These are phyloP conservation scores for Gymnogyps californianus DNA, from an alignment of 2,113 vertebrate genomes.

Conservation along the genomic window DNA sequence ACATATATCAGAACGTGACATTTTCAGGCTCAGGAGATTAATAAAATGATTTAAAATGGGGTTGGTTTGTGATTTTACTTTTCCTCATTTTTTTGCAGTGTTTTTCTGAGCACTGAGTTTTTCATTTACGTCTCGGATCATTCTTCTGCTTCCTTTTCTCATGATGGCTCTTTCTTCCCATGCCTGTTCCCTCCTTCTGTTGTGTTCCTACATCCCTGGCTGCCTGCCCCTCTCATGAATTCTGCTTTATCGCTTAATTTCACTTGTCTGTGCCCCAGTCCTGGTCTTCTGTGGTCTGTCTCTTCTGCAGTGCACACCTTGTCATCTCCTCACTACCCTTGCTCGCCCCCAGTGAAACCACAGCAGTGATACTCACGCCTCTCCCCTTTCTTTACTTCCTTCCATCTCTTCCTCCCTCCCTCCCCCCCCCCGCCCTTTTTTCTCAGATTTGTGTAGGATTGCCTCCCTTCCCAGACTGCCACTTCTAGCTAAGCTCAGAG, in stretches of 20 bases:
- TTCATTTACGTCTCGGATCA: background rate
- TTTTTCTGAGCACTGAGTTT: background rate
- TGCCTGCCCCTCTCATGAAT: background rate
- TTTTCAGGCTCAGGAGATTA: background rate
- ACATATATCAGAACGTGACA: background rate
- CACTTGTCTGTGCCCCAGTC: background rate
- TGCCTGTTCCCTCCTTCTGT: background rate
- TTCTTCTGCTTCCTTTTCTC: background rate
- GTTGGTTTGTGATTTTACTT: background rate
- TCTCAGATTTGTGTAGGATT: background rate
- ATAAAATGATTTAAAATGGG: background rate
- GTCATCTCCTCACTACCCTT: background rate
- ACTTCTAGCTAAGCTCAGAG: background rate
- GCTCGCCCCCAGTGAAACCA: background rate
- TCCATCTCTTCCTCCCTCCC: background rate
- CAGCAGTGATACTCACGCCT: accelerated
- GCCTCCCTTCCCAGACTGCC: background rate
- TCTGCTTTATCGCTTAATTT: background rate
- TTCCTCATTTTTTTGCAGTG: background rate
- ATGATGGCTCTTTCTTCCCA: background rate
- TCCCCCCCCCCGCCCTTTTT: accelerated
- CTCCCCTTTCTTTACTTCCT: background rate
- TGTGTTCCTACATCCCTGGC: background rate
- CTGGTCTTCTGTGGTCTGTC: background rate
- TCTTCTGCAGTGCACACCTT: background rate